Base-by-base conservation (phyloP, 2,113 vertebrate genomes). In the Aix galericulata region DNA sequence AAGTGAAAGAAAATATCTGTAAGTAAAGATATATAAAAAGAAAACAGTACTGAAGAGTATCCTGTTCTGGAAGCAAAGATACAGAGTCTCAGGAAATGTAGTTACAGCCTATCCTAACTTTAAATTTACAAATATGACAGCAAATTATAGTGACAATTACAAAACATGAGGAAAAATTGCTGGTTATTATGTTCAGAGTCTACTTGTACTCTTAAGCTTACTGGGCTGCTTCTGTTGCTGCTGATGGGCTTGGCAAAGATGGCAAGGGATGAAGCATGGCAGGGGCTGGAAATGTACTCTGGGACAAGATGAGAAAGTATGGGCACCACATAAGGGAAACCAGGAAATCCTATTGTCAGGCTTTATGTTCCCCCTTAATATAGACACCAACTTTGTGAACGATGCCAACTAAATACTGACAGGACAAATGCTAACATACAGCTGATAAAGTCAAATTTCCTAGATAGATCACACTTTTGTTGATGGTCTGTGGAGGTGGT, bases 311-410 rank as follows among this genome's bases (percentile, higher is more conserved):
- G 21, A 82, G 18, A 46, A 72, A 82, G 92, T 34, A 60, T 2
- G 32, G n/a, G 69, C 56, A n/a, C 2, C 34, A 80, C 14, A 6
- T n/a, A 34, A 48, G 17, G 4, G 34, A 80, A 88, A 81, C 4
- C 0, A 1, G 31, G 13, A 29, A 58, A 44, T 2, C 8, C 60
- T 64, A 48, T 2, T 59, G 11, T 15, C 74, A 58, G 16, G 31
- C 6, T 67, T 64, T 3, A 0, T 2, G 0, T 13, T 77, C 14
- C 8, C 10, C 3, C 2, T 46, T 82, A 1, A 2, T 64, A 46
- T 6, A 60, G 18, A 11, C 27, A 69, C 20, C 26, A 14, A 69
- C 0, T 1, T 23, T 23, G 12, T 53, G 20, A 89, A 68, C 32
- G 22, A 0, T 1, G 50, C 17, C 29, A 75, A 53, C 8, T 0